Evolutionary conservation across 2,113 vertebrate genomes (phyloP).

Genomic region (Lophochroa leadbeateri): DNA sequence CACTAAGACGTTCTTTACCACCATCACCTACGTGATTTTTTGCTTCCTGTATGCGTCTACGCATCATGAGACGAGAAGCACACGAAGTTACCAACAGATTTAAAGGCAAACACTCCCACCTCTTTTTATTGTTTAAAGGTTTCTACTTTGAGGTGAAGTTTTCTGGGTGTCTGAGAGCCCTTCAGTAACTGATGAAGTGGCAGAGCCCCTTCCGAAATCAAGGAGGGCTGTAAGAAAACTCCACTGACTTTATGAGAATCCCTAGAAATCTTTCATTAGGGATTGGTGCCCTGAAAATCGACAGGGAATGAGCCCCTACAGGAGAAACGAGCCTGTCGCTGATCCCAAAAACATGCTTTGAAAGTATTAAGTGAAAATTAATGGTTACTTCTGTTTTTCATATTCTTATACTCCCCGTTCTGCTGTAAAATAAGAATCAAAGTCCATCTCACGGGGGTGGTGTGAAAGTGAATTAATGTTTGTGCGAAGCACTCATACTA

Average conservation of each 20-base stretch:
- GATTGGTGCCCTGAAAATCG: not conserved
- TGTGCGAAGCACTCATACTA: not conserved
- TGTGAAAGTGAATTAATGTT: not conserved
- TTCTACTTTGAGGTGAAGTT: not conserved
- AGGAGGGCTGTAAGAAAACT: not conserved
- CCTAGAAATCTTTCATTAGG: not conserved
- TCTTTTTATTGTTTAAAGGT: not conserved
- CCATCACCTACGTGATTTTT: not conserved
- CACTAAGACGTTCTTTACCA: not conserved
- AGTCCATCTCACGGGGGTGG: not conserved
- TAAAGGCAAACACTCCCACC: not conserved
- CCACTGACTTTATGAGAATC: not conserved
- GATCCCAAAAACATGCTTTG: not conserved
- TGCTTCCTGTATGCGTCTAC: not conserved
- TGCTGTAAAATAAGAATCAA: not conserved
- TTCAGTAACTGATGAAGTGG: not conserved
- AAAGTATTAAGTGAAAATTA: conserved; percentile 25
- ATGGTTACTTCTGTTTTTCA: conserved; percentile 5
- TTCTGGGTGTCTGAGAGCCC: not conserved
- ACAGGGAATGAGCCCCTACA: not conserved
- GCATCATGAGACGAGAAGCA: rapidly evolving
- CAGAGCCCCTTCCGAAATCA: not conserved
- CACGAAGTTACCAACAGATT: not conserved
- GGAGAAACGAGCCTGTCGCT: not conserved
- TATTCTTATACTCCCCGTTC: not conserved